Evolutionary conservation across 2,797 vertebrate genomes (phyloP), one percentile per base, ranked within the genome.

Genomic region (Neostethus bicornis): DNA sequence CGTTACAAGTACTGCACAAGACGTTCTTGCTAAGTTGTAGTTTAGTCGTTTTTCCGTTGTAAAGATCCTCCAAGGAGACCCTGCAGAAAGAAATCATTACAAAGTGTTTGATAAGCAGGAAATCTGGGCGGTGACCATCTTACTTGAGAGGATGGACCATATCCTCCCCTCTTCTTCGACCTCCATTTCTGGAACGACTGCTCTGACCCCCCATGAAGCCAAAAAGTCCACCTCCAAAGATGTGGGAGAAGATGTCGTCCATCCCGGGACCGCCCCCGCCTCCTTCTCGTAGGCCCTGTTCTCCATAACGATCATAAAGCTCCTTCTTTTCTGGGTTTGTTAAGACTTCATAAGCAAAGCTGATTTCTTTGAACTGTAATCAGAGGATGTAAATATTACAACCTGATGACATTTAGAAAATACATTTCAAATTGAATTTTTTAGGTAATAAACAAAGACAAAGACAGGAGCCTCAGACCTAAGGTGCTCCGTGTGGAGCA

Each of bases 21-120:
- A 99, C 96, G 85, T 98, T 99, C 92, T 99, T 99, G 94, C 96
- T 99, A 80, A 99, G 94, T 21, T 99, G 97, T 81, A 99, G 92
- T 92, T 99, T 99, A 55, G 97, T 99, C 66, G 96, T 96, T 91
- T 99, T 99, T 43, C 96, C 97, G 70, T 99, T 99, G 85, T 98
- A 99, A 48, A 99, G 89, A 76, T 99, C 97, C 92, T 99, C 97
- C 89, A 99, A 90, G 67, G 96, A 93, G 45, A 99, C 96, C 87
- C 97, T 99, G 74, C 13, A 44, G 14, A 31, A 44, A 54, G 0
- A 2, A 23, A 32, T 5, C n/a, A 48, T 55, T 23, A 69, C 26
- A 45, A 32, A 39, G 6, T 14, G 8, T 42, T 21, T 8, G 23
- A 3, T 19, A 5, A 34, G 2, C 3, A 28, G 5, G 48, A 10